Percentiles rank a stretch among this genome's conserved stretches.
Conservation (phyloP, 2,113 vertebrate species). For the Tursiops truncatus region DNA sequence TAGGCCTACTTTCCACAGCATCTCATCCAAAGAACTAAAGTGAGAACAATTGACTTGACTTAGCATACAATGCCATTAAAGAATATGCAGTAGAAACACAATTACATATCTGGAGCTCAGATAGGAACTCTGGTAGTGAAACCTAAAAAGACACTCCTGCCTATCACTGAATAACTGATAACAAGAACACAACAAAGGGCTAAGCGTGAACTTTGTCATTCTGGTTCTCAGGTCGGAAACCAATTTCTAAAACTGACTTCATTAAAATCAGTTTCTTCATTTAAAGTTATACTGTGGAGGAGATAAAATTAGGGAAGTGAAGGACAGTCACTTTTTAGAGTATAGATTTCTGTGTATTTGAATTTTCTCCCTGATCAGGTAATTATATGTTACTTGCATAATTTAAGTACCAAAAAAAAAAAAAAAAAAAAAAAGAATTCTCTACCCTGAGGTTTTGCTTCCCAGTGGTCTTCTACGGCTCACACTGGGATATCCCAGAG, state of each 20-base stretch:
- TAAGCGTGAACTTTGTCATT: neutral
- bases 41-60: neutral
- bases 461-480: neutral
- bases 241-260: neutral
- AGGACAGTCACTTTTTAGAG: neutral
- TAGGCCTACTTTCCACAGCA: neutral
- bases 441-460: neutral
- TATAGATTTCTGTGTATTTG: neutral
- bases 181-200: neutral
- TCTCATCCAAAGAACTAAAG: neutral
- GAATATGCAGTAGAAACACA: neutral
- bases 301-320: neutral
- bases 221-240: neutral
- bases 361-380: neutral
- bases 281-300: neutral
- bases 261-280: slow-evolving; percentile 4
- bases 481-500: neutral
- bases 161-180: neutral
- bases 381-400: neutral
- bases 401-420: neutral
- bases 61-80: neutral
- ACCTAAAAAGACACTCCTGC: neutral
- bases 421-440: neutral
- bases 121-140: neutral
- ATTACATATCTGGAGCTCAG: neutral